A percentile compares a stretch with the other conserved stretches of the same genome.
Conservation (phyloP, 2,888 invertebrate species). For the Parnassius mnemosyne region DNA sequence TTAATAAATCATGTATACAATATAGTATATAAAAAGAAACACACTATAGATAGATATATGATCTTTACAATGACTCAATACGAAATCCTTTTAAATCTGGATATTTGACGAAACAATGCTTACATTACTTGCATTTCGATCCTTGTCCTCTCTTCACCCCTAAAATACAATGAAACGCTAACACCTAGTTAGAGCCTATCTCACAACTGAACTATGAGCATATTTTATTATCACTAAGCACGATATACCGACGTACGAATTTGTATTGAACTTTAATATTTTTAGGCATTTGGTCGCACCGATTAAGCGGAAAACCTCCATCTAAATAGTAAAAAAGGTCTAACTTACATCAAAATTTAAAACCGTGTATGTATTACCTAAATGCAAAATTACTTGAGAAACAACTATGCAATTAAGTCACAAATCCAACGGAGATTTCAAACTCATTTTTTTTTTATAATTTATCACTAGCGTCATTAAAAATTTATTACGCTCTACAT, state of each 20-base stretch:
- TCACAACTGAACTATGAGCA: slow-evolving; percentile 77
- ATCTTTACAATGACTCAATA: slow-evolving; percentile 14
- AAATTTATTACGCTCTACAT: slow-evolving; percentile 17
- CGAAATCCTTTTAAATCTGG: slow-evolving; percentile 13
- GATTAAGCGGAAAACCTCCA: slow-evolving; percentile 50
- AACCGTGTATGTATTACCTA: slow-evolving; percentile 55
- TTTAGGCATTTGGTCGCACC: slow-evolving; percentile 48
- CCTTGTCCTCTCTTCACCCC: slow-evolving; percentile 42
- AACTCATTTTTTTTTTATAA: slow-evolving; percentile 17
- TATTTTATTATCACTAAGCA: slow-evolving; percentile 74
- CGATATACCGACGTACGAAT: slow-evolving; percentile 56
- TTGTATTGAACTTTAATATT: slow-evolving; percentile 26
- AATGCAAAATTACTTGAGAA: slow-evolving; percentile 46
- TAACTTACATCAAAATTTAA: slow-evolving; percentile 61
- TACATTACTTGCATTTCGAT: slow-evolving; percentile 44
- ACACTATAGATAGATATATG: slow-evolving; percentile 12
- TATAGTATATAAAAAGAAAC: slow-evolving; percentile 24
- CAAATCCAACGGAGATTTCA: slow-evolving; percentile 40
- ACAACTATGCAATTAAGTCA: slow-evolving; percentile 50
- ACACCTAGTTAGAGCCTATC: slow-evolving; percentile 73
- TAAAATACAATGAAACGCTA: slow-evolving; percentile 57
- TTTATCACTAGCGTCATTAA: slow-evolving; percentile 22
- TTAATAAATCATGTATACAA: slow-evolving; percentile 26
- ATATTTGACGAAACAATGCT: slow-evolving; percentile 17
- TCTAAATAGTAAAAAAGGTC: slow-evolving; percentile 57